phyloP scores from a whole-genome alignment of 2,888 invertebrate species.

The Apamea anceps region DNA sequence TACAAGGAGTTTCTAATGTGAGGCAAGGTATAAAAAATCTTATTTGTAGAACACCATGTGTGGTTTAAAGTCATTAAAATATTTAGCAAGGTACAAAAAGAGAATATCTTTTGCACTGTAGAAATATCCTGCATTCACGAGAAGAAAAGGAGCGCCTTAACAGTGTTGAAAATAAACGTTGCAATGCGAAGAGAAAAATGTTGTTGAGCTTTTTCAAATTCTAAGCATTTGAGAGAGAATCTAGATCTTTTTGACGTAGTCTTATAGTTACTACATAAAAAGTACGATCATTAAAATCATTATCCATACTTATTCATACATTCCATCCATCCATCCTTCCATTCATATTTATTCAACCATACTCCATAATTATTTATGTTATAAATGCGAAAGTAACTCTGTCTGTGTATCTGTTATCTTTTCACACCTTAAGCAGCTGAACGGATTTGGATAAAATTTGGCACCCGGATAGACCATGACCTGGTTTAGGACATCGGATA shows the following conservation, averaged over 20 bases:
- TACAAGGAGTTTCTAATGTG: neutral
- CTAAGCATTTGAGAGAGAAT: neutral
- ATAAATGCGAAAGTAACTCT: too few relatives aligned
- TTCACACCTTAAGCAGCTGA: neutral
- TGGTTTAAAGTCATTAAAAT: slow-evolving; percentile 29
- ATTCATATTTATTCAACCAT: too few relatives aligned
- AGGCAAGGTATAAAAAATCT: neutral
- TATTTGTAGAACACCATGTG: neutral
- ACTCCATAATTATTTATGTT: too few relatives aligned
- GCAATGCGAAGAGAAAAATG: neutral
- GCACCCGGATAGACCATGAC: neutral
- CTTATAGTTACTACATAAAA: too few relatives aligned
- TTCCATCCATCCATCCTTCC: too few relatives aligned
- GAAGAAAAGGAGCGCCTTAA: neutral
- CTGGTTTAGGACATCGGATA: neutral
- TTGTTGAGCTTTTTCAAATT: neutral
- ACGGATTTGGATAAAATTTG: neutral
- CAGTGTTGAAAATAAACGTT: slow-evolving; percentile 1
- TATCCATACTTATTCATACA: neutral
- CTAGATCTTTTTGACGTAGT: neutral
- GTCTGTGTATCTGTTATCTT: neutral
- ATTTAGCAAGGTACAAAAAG: slow-evolving; percentile 12
- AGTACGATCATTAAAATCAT: neutral
- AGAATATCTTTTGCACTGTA: slow-evolving; percentile 4
- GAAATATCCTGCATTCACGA: slow-evolving; percentile 10